A percentile compares a stretch with the other conserved stretches of the same genome.
Conservation (phyloP, 2,797 vertebrate species). For the Acanthopagrus latus region DNA sequence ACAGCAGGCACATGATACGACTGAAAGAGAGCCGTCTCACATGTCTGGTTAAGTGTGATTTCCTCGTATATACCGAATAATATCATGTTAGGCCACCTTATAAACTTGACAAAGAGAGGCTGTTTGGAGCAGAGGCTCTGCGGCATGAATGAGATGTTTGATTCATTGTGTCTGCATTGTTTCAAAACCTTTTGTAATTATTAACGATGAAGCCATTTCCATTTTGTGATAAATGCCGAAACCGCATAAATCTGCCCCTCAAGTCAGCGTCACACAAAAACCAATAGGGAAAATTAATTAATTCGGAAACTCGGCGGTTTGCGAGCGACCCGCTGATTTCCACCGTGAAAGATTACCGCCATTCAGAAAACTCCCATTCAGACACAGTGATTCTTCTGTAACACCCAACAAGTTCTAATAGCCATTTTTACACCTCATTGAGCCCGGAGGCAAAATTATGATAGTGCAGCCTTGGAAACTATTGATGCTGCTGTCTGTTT, state of each 20-base stretch:
- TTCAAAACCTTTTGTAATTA: slow-evolving; percentile 27
- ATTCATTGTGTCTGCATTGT: not conserved
- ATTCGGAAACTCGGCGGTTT: slow-evolving; percentile 30
- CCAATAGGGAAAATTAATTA: slow-evolving; percentile 48
- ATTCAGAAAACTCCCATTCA: slow-evolving; percentile 45
- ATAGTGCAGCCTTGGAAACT: slow-evolving; percentile 47
- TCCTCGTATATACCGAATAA: not conserved
- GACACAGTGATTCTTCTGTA: slow-evolving; percentile 43
- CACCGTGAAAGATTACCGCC: slow-evolving; percentile 30
- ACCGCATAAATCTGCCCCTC: slow-evolving; percentile 23
- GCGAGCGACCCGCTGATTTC: slow-evolving; percentile 30
- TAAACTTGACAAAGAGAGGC: not conserved
- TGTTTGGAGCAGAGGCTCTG: not conserved
- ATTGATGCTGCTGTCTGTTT: slow-evolving; percentile 67
- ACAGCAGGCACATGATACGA: too few relatives aligned
- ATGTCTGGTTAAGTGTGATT: not conserved
- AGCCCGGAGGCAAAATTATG: slow-evolving; percentile 60
- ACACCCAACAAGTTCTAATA: slow-evolving; percentile 50
- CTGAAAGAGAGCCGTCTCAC: not conserved
- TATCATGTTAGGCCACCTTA: not conserved
- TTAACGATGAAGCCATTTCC: slow-evolving; percentile 36
- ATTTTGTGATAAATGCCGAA: slow-evolving; percentile 37
- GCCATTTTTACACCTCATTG: slow-evolving; percentile 65
- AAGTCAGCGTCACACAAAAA: slow-evolving; percentile 35
- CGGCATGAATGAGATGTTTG: not conserved